Base-by-base conservation (phyloP, 2,797 vertebrate genomes). In the Phoebastria nigripes region DNA sequence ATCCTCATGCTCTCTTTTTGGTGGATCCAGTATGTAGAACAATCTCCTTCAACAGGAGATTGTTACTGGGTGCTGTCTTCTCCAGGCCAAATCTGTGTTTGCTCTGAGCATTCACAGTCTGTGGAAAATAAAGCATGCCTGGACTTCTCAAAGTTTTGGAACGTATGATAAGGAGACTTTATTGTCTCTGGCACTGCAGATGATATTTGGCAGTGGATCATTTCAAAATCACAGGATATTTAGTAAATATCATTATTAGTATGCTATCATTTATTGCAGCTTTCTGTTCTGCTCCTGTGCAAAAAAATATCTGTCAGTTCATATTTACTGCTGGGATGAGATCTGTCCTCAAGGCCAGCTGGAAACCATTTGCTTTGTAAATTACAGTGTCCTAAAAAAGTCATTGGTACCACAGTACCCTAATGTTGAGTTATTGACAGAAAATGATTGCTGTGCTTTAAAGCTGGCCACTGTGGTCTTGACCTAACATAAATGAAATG, bases 331-430 rank as follows among this genome's bases (percentile, higher is more conserved):
- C 31, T 77, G 28, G n/a, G n/a, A 49, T 26, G 88, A 83, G 56
- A 41, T 66, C 28, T 74, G 44, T 82, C 41, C 46, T 67, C 33
- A n/a, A 46, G 56, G n/a, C 39, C 91, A 90, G 37, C 65, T 93
- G 90, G 80, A 74, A 95, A 63, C 35, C 3, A 65, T 93, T 87
- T 80, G 6, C 44, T 90, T 74, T 83, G 51, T 65, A 93, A 94
- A 94, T 90, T 83, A 73, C 41, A 81, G 72, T 71, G 86, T 95
- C n/a, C 76, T 86, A 74, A 83, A 89, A 83, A 78, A 21, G 29
- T 73, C 56, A 35, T 52, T 62, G 51, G 16, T 62, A 71, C 47
- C 58, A 65, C 51, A 62, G 20, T 66, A 58, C 3, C 6, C 61
- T 71, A 28, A 54, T 58, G n/a, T 63, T 59, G 31, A 74, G 12